Base-by-base conservation (phyloP, 2,797 vertebrate genomes). In the Lepilemur ruficaudatus region DNA sequence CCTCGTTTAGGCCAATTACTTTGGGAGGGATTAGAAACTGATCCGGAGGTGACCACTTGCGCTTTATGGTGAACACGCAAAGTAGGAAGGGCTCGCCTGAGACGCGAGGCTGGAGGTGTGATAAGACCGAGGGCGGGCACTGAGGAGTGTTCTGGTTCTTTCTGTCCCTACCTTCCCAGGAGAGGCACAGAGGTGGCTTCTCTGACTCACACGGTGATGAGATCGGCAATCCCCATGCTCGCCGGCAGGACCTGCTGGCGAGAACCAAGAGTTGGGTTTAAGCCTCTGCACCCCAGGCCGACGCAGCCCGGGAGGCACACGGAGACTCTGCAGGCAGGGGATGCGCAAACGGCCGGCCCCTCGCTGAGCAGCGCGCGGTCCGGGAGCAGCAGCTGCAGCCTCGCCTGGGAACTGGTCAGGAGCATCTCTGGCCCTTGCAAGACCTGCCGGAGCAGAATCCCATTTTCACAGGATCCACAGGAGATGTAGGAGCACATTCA, bases 1-100 rank as follows among this genome's bases (percentile, higher is more conserved):
- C 91, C 93, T 95, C 95, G 50, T 61, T 91, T 94, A 96, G 96
- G 86, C 91, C 94, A 93, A 91, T 96, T 95, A 96, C 93, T 72
- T 75, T n/a, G 15, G 61, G 91, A 93, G 57, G 83, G 94, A 96
- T 90, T 94, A 84, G 69, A 43, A 73, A 52, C 91, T 91, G 91
- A 96, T 79, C 95, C 15, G 7, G 86, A 86, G 59, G 93, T 97
- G 95, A 83, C 85, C 85, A 83, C 63, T 85, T 69, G 65, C 65
- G 80, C 43, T 67, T 84, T 50, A 80, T 30, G 73, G 61, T 69
- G 48, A 89, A 84, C 83, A 89, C 17, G 48, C 50, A 15, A 82
- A 75, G 83, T n/a, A 70, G 67, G 79, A 85, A 80, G 75, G 86
- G 23, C 15, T 88, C 0, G 0, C 59, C 48, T 10, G 28, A 80